Conservation (phyloP, 2,888 invertebrate genomes). For the Himalopsyche japonica region DNA sequence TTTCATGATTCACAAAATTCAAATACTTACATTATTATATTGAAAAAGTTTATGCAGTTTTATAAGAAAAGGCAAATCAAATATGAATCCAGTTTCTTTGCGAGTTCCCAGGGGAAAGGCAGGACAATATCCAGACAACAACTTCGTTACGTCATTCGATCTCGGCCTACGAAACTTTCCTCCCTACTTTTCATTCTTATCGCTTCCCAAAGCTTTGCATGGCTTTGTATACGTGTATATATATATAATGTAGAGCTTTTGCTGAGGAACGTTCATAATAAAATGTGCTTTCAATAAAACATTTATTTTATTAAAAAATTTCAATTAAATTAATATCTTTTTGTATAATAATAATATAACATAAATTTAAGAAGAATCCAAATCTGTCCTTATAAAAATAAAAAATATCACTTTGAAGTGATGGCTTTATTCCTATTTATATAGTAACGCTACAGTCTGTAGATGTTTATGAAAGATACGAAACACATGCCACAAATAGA, state of each 20-base stretch:
- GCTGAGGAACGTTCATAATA: background rate
- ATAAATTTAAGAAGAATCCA: no score
- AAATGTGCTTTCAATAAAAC: background rate
- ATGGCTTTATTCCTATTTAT: no score
- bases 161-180: background rate
- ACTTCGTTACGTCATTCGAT: constrained; percentile 12
- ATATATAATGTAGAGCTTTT: background rate
- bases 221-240: no score
- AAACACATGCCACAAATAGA: no score
- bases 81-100: background rate
- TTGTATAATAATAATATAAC: no score
- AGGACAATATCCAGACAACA: constrained; percentile 26
- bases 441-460: no score
- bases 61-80: background rate
- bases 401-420: no score
- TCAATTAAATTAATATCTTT: no score
- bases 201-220: background rate
- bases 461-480: no score
- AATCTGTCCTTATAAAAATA: no score
- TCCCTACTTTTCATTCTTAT: background rate
- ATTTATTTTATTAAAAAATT: background rate
- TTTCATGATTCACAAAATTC: no score
- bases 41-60: background rate
- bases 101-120: background rate
- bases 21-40: background rate